Conservation (phyloP, 2,797 vertebrate species). For the Natrix natrix region DNA sequence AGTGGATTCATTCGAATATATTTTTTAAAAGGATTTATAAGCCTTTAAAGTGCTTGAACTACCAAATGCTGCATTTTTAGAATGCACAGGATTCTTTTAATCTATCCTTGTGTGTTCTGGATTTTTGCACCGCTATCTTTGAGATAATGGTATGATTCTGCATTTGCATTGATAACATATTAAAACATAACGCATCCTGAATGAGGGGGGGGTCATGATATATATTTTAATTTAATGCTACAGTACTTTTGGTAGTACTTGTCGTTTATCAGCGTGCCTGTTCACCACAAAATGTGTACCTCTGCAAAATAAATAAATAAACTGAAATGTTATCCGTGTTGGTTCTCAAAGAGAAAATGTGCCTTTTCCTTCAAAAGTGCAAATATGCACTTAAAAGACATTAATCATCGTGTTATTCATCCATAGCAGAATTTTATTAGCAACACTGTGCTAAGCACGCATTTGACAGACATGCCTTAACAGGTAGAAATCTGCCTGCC, state of each 20-base stretch:
- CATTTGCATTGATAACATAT: conserved; percentile 43
- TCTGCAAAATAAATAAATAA: conserved; percentile 42
- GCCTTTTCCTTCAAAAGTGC: conserved; percentile 57
- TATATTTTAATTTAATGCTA: conserved; percentile 60
- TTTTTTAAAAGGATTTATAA: background rate
- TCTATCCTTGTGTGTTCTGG: background rate
- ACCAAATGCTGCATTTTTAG: conserved; percentile 23
- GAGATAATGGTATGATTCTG: conserved; percentile 10
- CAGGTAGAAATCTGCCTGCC: conserved; percentile 64
- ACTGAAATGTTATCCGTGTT: conserved; percentile 29
- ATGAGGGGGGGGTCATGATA: conserved; percentile 38
- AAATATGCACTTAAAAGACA: conserved; percentile 56
- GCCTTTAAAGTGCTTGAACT: background rate
- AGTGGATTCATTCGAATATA: background rate
- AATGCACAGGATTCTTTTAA: conserved; percentile 36
- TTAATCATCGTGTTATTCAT: conserved; percentile 66
- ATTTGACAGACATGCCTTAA: conserved; percentile 62
- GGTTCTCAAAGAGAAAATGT: conserved; percentile 49
- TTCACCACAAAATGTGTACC: conserved; percentile 47
- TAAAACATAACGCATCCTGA: conserved; percentile 46
- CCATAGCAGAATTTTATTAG: conserved; percentile 53
- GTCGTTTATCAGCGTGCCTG: conserved; percentile 55
- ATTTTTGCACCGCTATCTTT: conserved; percentile 36
- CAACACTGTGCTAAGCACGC: conserved; percentile 55
- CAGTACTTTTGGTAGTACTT: conserved; percentile 48